A percentile compares a stretch with the other conserved stretches of the same genome.
phyloP scores from a whole-genome alignment of 1,140 invertebrate species.

The Apis florea region DNA sequence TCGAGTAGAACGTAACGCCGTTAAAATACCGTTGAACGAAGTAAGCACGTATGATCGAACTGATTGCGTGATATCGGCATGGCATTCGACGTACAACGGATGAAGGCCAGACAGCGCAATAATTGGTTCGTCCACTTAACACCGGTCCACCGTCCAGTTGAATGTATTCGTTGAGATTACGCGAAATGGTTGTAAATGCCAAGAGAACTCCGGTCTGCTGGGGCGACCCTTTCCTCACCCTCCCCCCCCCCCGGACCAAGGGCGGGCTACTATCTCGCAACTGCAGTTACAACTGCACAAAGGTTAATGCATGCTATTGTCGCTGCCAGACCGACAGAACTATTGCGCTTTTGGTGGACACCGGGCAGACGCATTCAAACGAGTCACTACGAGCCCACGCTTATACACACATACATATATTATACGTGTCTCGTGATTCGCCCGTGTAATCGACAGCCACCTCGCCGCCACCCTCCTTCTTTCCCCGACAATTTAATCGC shows the following conservation, averaged over 20 bases:
- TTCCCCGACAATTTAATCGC: neutral
- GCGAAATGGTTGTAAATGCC: conserved; percentile 78
- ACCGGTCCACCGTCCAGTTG: conserved; percentile 64
- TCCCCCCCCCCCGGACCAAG: conserved; percentile 40
- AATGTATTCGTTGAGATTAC: conserved; percentile 78
- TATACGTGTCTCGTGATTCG: neutral
- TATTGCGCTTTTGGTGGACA: conserved; percentile 67
- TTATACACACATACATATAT: conserved; percentile 16
- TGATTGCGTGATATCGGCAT: conserved; percentile 18
- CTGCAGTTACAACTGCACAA: conserved; percentile 80
- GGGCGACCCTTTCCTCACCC: conserved; percentile 44
- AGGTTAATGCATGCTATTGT: conserved; percentile 80
- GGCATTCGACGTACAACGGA: conserved; percentile 27
- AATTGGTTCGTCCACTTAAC: conserved; percentile 75
- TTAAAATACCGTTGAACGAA: neutral
- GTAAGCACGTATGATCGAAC: neutral
- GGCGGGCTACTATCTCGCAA: conserved; percentile 76
- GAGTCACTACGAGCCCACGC: conserved; percentile 63
- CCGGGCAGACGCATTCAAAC: conserved; percentile 65
- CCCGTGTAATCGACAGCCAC: conserved; percentile 11
- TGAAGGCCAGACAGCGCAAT: conserved; percentile 61
- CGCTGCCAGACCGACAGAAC: conserved; percentile 76
- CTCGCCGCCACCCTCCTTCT: too few species aligned
- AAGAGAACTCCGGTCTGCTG: conserved; percentile 57
- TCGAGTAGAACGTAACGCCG: too few species aligned